These are phyloP conservation scores for Scaptomyza tumidula DNA, from an alignment of 2,888 invertebrate species.

Conservation along the genomic window DNA sequence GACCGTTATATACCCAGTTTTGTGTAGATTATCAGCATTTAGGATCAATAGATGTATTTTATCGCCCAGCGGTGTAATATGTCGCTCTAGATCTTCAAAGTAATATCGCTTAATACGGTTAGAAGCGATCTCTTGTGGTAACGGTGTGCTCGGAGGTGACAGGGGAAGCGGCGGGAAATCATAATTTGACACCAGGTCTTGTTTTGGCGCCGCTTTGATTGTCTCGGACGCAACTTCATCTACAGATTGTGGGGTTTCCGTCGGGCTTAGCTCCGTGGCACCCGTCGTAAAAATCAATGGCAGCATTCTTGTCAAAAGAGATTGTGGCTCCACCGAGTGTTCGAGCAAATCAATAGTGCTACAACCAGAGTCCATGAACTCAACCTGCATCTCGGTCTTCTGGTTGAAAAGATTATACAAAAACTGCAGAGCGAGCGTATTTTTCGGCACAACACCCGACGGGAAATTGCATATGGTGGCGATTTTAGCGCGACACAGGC, in stretches of 20 bases:
- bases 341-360: slow-evolving; percentile 41
- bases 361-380: slow-evolving; percentile 5
- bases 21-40: slow-evolving; percentile 9
- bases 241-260: not conserved
- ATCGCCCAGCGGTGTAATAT: slow-evolving; percentile 34
- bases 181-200: too few relatives aligned
- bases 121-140: not conserved
- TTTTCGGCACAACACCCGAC: slow-evolving; percentile 21
- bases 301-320: slow-evolving; percentile 41
- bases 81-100: slow-evolving; percentile 30
- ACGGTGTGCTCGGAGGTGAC: slow-evolving; percentile 38
- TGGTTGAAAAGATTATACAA: slow-evolving; percentile 10
- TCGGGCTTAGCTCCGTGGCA: slow-evolving; percentile 1
- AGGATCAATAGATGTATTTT: slow-evolving; percentile 31
- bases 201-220: not conserved
- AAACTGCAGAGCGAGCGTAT: slow-evolving; percentile 22
- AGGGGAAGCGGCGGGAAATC: slow-evolving; percentile 33
- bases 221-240: not conserved
- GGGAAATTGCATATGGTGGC: slow-evolving; percentile 44
- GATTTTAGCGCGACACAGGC: slow-evolving; percentile 33
- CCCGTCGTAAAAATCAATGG: slow-evolving; percentile 38
- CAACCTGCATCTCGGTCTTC: slow-evolving; percentile 17
- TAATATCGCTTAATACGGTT: slow-evolving; percentile 31
- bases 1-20: slow-evolving; percentile 44
- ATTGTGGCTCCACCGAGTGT: slow-evolving; percentile 1